These are phyloP conservation scores for Elephas maximus DNA, from an alignment of 2,113 vertebrate genomes.

Conservation along the genomic window DNA sequence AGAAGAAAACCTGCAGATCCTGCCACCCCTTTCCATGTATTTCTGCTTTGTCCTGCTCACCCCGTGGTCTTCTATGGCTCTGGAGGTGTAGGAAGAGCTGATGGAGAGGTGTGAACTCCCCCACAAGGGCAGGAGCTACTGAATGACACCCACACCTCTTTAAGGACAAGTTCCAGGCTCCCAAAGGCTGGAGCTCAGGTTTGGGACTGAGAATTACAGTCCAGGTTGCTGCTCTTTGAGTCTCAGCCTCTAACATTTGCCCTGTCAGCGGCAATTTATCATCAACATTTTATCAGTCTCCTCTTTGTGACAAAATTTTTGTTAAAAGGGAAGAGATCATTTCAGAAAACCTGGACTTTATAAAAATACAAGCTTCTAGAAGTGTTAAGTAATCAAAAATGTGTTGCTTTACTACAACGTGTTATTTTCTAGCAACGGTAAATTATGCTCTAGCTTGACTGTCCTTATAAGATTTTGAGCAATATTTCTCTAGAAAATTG, in stretches of 20 bases:
- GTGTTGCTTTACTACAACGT: not conserved
- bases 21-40: not conserved
- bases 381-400: not conserved
- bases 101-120: accelerated
- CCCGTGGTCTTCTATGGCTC: not conserved
- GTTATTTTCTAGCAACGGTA: not conserved
- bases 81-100: not conserved
- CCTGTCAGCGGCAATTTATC: not conserved
- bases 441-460: not conserved
- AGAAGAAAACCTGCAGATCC: not conserved
- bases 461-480: not conserved
- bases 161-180: too few species aligned
- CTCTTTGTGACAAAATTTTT: not conserved
- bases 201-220: accelerated
- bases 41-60: not conserved
- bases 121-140: accelerated
- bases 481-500: not conserved
- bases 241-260: not conserved
- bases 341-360: slow-evolving; percentile 19
- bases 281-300: not conserved
- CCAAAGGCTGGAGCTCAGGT: not conserved
- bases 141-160: not conserved
- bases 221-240: not conserved
- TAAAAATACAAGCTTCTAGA: not conserved
- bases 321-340: not conserved